Percentiles rank a stretch among this genome's conserved stretches.
These are phyloP conservation scores for Siphamia tubifer DNA, from an alignment of 2,113 vertebrate species.

Conservation along the genomic window DNA sequence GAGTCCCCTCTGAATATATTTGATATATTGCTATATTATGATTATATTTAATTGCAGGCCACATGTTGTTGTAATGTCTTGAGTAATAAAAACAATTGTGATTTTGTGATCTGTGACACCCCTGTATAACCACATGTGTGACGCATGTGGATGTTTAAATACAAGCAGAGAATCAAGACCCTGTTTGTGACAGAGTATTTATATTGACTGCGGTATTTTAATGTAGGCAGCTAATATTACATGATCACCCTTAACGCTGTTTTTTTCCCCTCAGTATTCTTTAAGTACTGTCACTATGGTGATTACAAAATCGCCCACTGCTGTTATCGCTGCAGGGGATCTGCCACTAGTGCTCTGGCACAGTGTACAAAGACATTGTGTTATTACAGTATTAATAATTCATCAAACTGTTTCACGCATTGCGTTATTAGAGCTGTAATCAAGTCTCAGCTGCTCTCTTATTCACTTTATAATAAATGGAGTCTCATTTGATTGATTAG, in stretches of 20 bases:
- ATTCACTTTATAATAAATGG: not conserved
- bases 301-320: slow-evolving; percentile 15
- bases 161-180: too few species aligned
- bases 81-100: too few species aligned
- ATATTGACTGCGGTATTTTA: slow-evolving; percentile 26
- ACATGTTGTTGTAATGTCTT: too few species aligned
- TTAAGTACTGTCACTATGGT: slow-evolving; percentile 12
- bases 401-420: not conserved
- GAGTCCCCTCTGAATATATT: too few species aligned
- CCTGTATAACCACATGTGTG: too few species aligned
- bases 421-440: not conserved
- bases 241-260: slow-evolving; percentile 6
- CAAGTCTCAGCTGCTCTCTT: slow-evolving; percentile 1
- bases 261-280: slow-evolving; percentile 12
- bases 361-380: slow-evolving; percentile 4
- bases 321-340: slow-evolving; percentile 13
- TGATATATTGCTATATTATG: too few species aligned
- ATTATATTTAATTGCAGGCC: too few species aligned
- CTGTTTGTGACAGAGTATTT: not conserved
- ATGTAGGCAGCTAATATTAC: slow-evolving; percentile 19
- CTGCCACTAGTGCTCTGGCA: slow-evolving; percentile 3
- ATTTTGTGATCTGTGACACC: not conserved
- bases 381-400: slow-evolving; percentile 38
- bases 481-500: not conserved
- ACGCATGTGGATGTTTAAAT: too few species aligned